Base-by-base conservation (phyloP, 2,888 invertebrate genomes). In the Drosophila merina region DNA sequence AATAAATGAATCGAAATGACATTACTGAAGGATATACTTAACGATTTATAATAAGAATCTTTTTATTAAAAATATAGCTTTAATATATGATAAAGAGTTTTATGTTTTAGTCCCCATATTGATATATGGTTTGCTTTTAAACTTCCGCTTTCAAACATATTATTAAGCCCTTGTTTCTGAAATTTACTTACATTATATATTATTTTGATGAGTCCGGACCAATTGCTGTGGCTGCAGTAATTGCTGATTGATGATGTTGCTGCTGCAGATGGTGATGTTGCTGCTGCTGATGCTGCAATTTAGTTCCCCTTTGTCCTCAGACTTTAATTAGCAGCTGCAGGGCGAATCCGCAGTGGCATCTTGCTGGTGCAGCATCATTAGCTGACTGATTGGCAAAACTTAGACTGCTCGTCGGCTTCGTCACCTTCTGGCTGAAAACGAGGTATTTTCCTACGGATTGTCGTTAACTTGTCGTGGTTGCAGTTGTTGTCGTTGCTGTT, bases 261-360 rank as follows among this genome's bases (percentile, higher is more conserved):
- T 57, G 68, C 10, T 60, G 51, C 45, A 51, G 40, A 50, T 45
- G 57, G 7, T 54, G 68, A 14, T 57, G 68, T 9, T 63, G 59
- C 20, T 40, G 55, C n/a, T 42, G 40, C 20, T 42, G 40, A 20
- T 45, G 56, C 14, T 31, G 31, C 25, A 45, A 33, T 33, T 47
- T 33, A 4, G 30, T 44, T 25, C 44, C 25, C 31, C 33, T 31
- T n/a, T 44, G 40, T 28, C 60, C 47, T 25, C 56, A 59, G 54
- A 68, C 68, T 76, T 81, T 86, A 86, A 86, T 82, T 84, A 82
- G 58, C 84, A 73, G 86, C 86, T 76, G 76, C 78, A 72, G 85
- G 85, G 82, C 84, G 66, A 58, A 69, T 74, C 48, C 45, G 54
- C 69, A 54, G 54, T 45, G 52, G 71, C 64, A 52, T 26, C 52